Evolutionary conservation across 2,888 invertebrate species (phyloP).

Genomic region (Drosophila ezoana): DNA sequence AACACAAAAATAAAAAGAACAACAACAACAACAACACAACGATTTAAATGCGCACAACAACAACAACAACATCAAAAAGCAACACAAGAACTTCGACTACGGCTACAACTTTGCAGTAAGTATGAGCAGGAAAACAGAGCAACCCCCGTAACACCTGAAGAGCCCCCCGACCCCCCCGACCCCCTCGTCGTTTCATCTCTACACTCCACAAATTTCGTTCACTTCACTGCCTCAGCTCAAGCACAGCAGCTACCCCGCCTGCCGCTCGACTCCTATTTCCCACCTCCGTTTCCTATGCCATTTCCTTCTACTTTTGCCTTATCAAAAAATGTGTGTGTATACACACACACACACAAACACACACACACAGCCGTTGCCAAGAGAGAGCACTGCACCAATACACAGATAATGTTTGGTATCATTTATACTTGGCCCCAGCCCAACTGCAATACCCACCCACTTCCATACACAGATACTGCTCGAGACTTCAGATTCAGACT

Average conservation of each 20-base stretch:
- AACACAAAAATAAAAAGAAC: constrained; percentile 30
- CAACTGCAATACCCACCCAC: constrained; percentile 55
- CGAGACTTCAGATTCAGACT: constrained; percentile 25
- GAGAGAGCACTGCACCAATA: constrained; percentile 56
- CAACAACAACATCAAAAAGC: constrained; percentile 30
- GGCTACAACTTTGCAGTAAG: constrained; percentile 73
- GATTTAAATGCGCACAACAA: constrained; percentile 33
- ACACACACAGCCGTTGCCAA: constrained; percentile 20
- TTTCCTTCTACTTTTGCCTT: constrained; percentile 74
- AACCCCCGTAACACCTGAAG: constrained; percentile 54
- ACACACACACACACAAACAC: constrained; percentile 31
- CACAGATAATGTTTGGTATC: constrained; percentile 68
- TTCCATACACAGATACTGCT: constrained; percentile 34
- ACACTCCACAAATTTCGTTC: constrained; percentile 65
- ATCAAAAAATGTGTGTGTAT: constrained; percentile 63
- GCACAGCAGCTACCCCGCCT: constrained; percentile 54
- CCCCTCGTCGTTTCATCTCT: constrained; percentile 38
- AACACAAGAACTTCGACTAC: constrained; percentile 10
- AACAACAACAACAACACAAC: constrained; percentile 39
- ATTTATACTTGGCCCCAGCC: constrained; percentile 64
- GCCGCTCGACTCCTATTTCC: constrained; percentile 18
- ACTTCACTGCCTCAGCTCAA: constrained; percentile 65
- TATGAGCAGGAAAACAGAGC: constrained; percentile 50
- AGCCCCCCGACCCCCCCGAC: constrained; percentile 2
- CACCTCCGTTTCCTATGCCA: constrained; percentile 66